A percentile compares a stretch with the other conserved stretches of the same genome.
Evolutionary conservation across 64 coral and sea anemone species (phyloP).

Genomic region (Exaiptasia diaphana): DNA sequence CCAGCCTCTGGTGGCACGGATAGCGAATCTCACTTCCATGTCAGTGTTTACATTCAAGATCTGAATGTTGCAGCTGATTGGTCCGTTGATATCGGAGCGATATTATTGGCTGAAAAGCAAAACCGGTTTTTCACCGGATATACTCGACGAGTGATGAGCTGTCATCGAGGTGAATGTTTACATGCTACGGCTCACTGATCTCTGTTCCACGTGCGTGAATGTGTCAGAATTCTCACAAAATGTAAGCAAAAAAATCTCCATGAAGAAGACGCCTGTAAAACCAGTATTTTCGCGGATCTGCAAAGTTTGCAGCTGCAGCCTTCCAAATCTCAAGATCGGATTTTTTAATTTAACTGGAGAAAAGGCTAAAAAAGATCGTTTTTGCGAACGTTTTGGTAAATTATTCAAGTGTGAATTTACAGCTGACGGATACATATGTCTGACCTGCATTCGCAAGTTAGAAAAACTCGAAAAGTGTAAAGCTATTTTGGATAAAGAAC

Average conservation of each 20-base stretch:
- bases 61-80: too few species aligned
- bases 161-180: neutral
- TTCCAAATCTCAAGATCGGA: neutral
- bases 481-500: neutral
- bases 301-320: neutral
- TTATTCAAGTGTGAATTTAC: neutral
- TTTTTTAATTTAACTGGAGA: neutral
- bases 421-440: neutral
- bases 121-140: neutral
- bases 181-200: neutral
- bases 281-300: neutral
- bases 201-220: neutral
- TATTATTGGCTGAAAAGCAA: too few species aligned
- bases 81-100: too few species aligned
- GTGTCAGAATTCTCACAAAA: neutral
- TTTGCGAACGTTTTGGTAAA: neutral
- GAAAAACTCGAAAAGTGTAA: neutral
- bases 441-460: neutral
- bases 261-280: neutral
- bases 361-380: neutral
- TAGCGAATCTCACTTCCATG: too few species aligned
- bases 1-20: too few species aligned
- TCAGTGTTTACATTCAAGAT: too few species aligned
- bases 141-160: neutral
- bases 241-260: neutral